These are phyloP conservation scores for Formica aserva DNA, from an alignment of 2,888 invertebrate species.

Conservation along the genomic window DNA sequence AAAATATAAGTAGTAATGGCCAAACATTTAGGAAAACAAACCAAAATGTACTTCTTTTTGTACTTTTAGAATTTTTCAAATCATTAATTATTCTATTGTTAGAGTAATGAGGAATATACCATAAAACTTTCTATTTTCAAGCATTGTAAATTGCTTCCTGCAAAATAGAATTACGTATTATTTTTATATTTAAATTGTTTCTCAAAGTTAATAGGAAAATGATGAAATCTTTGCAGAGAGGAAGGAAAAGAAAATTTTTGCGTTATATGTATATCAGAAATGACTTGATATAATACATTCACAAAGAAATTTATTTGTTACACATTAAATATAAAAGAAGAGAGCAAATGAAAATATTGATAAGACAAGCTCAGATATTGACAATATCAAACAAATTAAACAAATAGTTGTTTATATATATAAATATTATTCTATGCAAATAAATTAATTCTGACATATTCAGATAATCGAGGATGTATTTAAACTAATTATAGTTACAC, in stretches of 20 bases:
- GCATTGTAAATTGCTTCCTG: no score
- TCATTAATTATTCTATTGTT: no score
- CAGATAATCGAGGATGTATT: constrained; percentile 6
- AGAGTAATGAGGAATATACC: no score
- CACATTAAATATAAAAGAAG: neutral
- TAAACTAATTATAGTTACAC: constrained; percentile 23
- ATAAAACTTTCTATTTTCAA: no score
- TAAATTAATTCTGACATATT: neutral
- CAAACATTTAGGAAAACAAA: no score
- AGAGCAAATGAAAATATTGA: neutral
- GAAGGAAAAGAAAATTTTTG: neutral
- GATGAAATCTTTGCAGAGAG: neutral
- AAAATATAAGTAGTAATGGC: neutral
- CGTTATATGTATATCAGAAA: neutral
- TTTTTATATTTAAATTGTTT: neutral
- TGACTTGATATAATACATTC: neutral
- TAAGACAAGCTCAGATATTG: neutral
- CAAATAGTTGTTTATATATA: neutral
- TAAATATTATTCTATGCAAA: neutral
- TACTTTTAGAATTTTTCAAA: no score
- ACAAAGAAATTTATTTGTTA: neutral
- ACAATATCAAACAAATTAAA: neutral
- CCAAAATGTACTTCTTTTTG: no score
- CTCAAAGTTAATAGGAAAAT: neutral
- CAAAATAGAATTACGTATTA: no score